Evolutionary conservation across 2,888 invertebrate species (phyloP), one percentile per base, ranked within the genome.

Genomic region (Panorpa germanica): DNA sequence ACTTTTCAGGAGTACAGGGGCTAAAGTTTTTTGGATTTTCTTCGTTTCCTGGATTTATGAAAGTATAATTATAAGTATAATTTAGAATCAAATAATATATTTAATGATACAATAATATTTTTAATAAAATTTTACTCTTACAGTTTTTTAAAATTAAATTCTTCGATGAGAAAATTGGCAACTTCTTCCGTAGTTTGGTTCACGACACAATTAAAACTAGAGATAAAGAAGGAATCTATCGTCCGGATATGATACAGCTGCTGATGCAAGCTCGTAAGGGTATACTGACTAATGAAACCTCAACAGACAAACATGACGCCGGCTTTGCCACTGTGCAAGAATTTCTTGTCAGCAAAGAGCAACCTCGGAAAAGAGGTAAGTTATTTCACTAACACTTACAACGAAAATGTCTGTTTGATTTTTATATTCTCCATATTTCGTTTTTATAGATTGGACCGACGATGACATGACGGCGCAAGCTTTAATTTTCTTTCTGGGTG

Each of bases 391-490:
- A n/a, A n/a, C n/a, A n/a, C n/a, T n/a, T n/a, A n/a, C n/a, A n/a
- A n/a, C n/a, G n/a, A n/a, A n/a, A n/a, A n/a, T n/a, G n/a, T n/a
- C n/a, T 5, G 19, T 41, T n/a, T 36, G 45, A 2, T 36, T 41
- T n/a, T n/a, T n/a, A n/a, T n/a, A n/a, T n/a, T n/a, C n/a, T n/a
- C n/a, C n/a, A 23, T 13, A 35, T 1, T 39, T 38, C 12, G 29
- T 32, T n/a, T 22, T 20, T 13, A 23, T 45, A 2, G 42, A 46
- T 3, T 25, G 26, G 52, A 45, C 39, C 5, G 63, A 66, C 35
- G 53, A 58, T 1, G 66, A 67, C 31, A 52, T 70, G 8, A 57
- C 63, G 1, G 63, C 67, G 0, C 69, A 70, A 46, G 59, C 58
- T 11, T 35, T 62, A 3, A 39, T 61, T 2, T 63, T 63, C 48